Conservation (phyloP, 2,888 invertebrate species). For the Eristalis arbustorum region DNA sequence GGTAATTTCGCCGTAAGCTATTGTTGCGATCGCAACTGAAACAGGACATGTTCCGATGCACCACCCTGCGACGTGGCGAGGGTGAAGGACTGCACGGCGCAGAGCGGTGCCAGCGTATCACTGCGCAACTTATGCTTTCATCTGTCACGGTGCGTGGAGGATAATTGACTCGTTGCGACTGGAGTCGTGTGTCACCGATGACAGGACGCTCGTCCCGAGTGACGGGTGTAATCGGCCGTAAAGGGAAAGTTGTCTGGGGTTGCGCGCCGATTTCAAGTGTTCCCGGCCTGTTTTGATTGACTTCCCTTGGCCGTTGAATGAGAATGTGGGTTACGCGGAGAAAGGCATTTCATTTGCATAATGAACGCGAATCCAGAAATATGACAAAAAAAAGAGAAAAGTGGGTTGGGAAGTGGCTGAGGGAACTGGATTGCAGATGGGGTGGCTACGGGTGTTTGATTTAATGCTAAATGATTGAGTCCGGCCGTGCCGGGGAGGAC, state of each 20-base stretch:
- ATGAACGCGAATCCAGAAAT: slow-evolving; percentile 30
- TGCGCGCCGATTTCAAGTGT: slow-evolving; percentile 14
- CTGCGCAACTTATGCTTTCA: slow-evolving; percentile 37
- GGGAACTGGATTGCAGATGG: slow-evolving; percentile 8
- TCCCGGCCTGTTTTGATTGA: slow-evolving; percentile 31
- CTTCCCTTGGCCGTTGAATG: not conserved
- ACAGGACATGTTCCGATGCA: slow-evolving; percentile 12
- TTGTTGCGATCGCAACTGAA: not conserved
- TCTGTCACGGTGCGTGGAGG: slow-evolving; percentile 9
- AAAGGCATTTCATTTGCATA: slow-evolving; percentile 39
- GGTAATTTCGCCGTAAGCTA: slow-evolving; percentile 28
- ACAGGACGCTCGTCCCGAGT: slow-evolving; percentile 20
- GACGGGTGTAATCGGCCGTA: slow-evolving; percentile 50
- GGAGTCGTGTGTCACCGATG: slow-evolving; percentile 22
- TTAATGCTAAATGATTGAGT: not conserved
- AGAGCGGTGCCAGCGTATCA: not conserved
- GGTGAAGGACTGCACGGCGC: not conserved
- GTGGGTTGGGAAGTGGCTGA: not conserved
- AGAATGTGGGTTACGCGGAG: slow-evolving; percentile 7
- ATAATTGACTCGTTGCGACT: slow-evolving; percentile 35
- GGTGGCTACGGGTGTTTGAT: slow-evolving; percentile 11
- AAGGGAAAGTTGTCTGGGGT: slow-evolving; percentile 32
- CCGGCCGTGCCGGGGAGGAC: not conserved
- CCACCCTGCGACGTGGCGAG: slow-evolving; percentile 20
- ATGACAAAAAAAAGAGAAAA: not conserved